These are phyloP conservation scores for Pandemis cinnamomeana DNA, from an alignment of 2,888 invertebrate genomes.

Conservation along the genomic window DNA sequence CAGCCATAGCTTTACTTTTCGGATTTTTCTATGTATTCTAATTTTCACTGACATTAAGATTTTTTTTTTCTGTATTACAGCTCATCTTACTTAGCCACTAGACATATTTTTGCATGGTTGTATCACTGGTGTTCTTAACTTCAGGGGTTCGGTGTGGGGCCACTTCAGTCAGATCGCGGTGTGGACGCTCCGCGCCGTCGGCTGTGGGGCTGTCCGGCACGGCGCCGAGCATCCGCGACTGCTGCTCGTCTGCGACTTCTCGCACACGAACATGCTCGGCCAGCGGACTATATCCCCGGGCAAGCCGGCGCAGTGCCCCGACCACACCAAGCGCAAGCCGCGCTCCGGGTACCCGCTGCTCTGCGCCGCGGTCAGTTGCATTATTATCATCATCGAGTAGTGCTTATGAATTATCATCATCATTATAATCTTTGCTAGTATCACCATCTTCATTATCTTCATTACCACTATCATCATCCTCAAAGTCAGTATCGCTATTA, in stretches of 20 bases:
- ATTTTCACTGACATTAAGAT: too few relatives aligned
- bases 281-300: slow-evolving; percentile 69
- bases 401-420: too few relatives aligned
- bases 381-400: not conserved
- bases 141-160: slow-evolving; percentile 72
- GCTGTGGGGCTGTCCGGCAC: slow-evolving; percentile 73
- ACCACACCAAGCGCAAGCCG: slow-evolving; percentile 56
- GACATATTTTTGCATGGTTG: too few relatives aligned
- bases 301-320: slow-evolving; percentile 59
- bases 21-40: too few relatives aligned
- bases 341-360: slow-evolving; percentile 63
- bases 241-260: slow-evolving; percentile 77
- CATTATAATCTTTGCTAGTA: not conserved
- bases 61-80: too few relatives aligned
- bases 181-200: slow-evolving; percentile 72
- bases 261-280: slow-evolving; percentile 80
- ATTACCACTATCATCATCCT: not conserved
- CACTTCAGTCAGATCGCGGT: slow-evolving; percentile 78
- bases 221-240: slow-evolving; percentile 59
- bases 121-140: too few relatives aligned
- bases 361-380: slow-evolving; percentile 65
- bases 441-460: not conserved
- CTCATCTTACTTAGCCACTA: too few relatives aligned
- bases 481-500: not conserved
- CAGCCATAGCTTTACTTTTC: too few relatives aligned